Conservation (phyloP, 2,113 vertebrate genomes). For the Orycteropus afer region DNA sequence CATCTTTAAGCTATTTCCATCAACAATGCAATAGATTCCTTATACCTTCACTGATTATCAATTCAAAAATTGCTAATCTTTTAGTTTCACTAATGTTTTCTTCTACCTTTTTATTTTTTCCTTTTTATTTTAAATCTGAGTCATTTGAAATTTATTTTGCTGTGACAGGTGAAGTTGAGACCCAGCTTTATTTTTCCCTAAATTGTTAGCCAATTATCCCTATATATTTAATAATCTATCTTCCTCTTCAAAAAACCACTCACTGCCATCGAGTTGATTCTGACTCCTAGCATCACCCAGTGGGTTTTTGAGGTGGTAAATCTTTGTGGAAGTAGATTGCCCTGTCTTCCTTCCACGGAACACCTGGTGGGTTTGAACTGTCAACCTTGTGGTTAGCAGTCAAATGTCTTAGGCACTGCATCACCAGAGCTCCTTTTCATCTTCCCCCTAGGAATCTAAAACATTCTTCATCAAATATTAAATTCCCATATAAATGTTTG, state of each 20-base stretch:
- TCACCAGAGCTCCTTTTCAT: too few relatives aligned
- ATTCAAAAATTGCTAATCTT: constrained; percentile 21
- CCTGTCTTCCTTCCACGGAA: too few relatives aligned
- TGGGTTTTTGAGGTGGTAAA: too few relatives aligned
- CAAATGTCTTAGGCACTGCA: too few relatives aligned
- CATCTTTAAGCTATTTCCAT: constrained; percentile 4
- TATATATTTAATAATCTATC: not conserved
- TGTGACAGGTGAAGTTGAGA: not conserved
- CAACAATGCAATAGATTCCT: not conserved
- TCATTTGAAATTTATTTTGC: constrained; percentile 1
- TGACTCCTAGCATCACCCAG: too few relatives aligned
- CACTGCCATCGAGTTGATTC: too few relatives aligned
- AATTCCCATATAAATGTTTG: not conserved
- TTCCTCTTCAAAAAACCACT: too few relatives aligned
- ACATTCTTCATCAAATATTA: not conserved
- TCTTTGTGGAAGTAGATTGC: too few relatives aligned
- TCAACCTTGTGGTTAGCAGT: too few relatives aligned
- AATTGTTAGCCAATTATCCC: not conserved
- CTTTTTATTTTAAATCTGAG: not conserved
- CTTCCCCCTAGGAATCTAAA: constrained; percentile 16
- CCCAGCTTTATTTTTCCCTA: not conserved
- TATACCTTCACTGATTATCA: not conserved
- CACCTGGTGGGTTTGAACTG: too few relatives aligned
- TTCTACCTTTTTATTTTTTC: not conserved
- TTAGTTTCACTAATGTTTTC: not conserved